Percentiles rank a stretch among this genome's conserved stretches.
Conservation (phyloP, 2,113 vertebrate genomes). For the Tachysurus vachellii region DNA sequence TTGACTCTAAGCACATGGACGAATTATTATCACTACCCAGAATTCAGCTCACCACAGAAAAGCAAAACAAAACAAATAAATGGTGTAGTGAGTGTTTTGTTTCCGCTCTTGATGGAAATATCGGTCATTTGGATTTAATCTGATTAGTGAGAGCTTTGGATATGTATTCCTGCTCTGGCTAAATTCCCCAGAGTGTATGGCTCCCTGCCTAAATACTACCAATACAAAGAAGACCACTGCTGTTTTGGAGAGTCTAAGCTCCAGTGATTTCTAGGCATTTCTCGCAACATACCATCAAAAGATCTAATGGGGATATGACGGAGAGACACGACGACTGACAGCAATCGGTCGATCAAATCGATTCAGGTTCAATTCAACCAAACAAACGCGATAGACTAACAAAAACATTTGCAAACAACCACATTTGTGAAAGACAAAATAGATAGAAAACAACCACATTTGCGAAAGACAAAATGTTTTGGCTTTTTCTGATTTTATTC, state of each 20-base stretch:
- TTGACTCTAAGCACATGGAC: conserved; percentile 19
- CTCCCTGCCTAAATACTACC: conserved; percentile 44
- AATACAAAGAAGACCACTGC: conserved; percentile 51
- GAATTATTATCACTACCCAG: conserved; percentile 2
- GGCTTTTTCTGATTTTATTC: background rate
- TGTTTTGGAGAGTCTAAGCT: conserved; percentile 39
- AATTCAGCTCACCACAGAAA: conserved; percentile 21
- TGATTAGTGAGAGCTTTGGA: conserved; percentile 49
- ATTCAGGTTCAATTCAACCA: background rate
- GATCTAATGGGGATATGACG: background rate
- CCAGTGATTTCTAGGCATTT: conserved; percentile 26
- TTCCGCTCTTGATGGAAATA: conserved; percentile 40
- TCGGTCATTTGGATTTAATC: conserved; percentile 52
- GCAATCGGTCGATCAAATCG: background rate
- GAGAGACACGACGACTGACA: background rate
- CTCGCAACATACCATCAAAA: background rate
- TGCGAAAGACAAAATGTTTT: background rate
- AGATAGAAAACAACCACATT: background rate
- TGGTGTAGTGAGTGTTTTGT: background rate
- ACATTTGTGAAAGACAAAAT: too few relatives aligned
- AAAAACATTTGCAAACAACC: too few relatives aligned
- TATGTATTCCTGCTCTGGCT: conserved; percentile 49
- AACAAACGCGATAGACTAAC: background rate
- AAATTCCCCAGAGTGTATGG: conserved; percentile 43
- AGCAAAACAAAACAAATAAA: background rate